A percentile compares a stretch with the other conserved stretches of the same genome.
These are phyloP conservation scores for Conger conger DNA, from an alignment of 2,113 vertebrate species.

Conservation along the genomic window DNA sequence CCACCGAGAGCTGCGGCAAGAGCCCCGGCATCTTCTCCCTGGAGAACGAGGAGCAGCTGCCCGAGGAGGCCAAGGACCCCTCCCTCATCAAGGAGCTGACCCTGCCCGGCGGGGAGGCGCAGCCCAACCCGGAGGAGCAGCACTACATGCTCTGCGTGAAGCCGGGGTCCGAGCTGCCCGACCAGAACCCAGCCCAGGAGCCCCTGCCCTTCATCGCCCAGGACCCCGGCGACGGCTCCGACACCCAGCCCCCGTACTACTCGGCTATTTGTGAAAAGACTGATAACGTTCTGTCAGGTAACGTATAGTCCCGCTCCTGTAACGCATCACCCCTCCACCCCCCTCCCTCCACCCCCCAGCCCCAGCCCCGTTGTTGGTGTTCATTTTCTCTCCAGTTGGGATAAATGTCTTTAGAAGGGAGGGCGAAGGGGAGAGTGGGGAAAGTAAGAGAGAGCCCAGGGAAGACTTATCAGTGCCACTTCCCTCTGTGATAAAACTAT, in stretches of 20 bases:
- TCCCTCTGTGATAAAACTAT: slow-evolving; percentile 64
- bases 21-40: slow-evolving; percentile 78
- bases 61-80: slow-evolving; percentile 73
- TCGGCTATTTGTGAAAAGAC: slow-evolving; percentile 76
- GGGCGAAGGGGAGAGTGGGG: slow-evolving; percentile 23
- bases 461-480: slow-evolving; percentile 69
- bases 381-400: slow-evolving; percentile 65
- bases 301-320: slow-evolving; percentile 73
- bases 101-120: slow-evolving; percentile 51
- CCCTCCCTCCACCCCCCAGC: slow-evolving; percentile 34
- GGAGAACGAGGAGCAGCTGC: slow-evolving; percentile 75
- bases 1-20: slow-evolving; percentile 74
- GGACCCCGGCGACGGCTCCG: slow-evolving; percentile 46
- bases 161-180: slow-evolving; percentile 37
- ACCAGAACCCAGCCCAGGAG: slow-evolving; percentile 43
- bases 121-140: slow-evolving; percentile 51
- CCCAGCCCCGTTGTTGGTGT: slow-evolving; percentile 48
- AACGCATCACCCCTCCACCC: slow-evolving; percentile 70
- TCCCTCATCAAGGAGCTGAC: slow-evolving; percentile 74
- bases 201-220: slow-evolving; percentile 39
- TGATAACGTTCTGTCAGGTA: slow-evolving; percentile 81
- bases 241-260: slow-evolving; percentile 68
- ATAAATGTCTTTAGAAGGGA: slow-evolving; percentile 50
- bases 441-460: slow-evolving; percentile 16
- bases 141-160: slow-evolving; percentile 66